These are phyloP conservation scores for Leptinotarsa rubiginosa DNA, from an alignment of 2,888 invertebrate genomes.

Conservation along the genomic window DNA sequence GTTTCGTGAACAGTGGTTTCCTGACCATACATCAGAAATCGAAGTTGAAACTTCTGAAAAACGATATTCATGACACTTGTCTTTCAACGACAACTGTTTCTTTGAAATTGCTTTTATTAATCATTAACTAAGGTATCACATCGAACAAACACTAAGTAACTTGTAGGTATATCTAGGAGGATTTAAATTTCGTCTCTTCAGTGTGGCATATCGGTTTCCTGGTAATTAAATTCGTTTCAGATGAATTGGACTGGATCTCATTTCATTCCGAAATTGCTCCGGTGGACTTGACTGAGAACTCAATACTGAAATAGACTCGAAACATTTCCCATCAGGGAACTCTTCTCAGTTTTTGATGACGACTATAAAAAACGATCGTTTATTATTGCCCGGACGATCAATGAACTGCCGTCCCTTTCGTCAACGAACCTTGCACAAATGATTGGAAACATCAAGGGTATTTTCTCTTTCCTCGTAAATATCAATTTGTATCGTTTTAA, in stretches of 20 bases:
- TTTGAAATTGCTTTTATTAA: too few species aligned
- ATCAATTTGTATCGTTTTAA: too few species aligned
- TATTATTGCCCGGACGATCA: not conserved
- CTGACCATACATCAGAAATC: too few species aligned
- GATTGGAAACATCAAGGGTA: not conserved
- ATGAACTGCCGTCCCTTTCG: not conserved
- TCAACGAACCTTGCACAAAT: not conserved
- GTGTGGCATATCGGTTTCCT: not conserved
- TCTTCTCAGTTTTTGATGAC: not conserved
- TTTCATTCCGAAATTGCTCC: not conserved
- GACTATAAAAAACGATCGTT: constrained; percentile 2
- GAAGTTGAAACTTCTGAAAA: too few species aligned
- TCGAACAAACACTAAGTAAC: too few species aligned
- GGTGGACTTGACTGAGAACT: not conserved
- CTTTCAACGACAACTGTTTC: too few species aligned
- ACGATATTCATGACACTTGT: too few species aligned
- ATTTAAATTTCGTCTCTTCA: not conserved
- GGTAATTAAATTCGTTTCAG: not conserved
- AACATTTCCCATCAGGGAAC: not conserved
- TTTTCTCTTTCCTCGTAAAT: not conserved
- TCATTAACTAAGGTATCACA: too few species aligned
- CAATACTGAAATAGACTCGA: not conserved
- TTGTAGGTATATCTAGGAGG: too few species aligned
- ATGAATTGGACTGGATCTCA: not conserved
- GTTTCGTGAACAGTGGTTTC: too few species aligned